A percentile compares a stretch with the other conserved stretches of the same genome.
phyloP scores from a whole-genome alignment of 2,113 vertebrate species.

The Galbula dea region DNA sequence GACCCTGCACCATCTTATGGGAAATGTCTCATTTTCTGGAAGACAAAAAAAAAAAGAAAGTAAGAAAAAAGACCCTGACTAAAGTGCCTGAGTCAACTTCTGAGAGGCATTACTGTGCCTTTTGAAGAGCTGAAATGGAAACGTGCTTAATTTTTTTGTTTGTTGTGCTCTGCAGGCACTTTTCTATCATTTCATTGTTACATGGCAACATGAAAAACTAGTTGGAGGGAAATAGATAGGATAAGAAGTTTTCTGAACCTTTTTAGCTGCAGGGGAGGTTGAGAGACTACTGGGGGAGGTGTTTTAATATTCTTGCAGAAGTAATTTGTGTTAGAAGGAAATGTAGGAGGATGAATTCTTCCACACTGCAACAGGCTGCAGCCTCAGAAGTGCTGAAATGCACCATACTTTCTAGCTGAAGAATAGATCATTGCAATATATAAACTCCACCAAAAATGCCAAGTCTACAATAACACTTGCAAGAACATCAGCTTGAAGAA shows the following conservation, averaged over 20 bases:
- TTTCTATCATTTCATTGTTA: background rate
- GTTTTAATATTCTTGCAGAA: background rate
- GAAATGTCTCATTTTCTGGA: background rate
- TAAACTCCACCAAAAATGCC: background rate
- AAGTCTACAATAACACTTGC: background rate
- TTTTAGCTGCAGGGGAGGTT: background rate
- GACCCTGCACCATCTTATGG: background rate
- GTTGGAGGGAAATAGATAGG: background rate
- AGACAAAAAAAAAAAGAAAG: background rate
- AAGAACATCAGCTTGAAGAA: background rate
- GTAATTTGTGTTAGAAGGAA: background rate
- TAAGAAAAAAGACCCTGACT: background rate
- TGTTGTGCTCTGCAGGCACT: background rate
- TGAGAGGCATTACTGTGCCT: background rate
- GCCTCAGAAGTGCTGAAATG: background rate
- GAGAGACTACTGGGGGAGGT: background rate
- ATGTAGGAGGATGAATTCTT: background rate
- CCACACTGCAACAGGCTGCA: background rate
- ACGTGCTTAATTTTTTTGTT: background rate
- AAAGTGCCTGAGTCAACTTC: background rate
- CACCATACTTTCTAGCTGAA: background rate
- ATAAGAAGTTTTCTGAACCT: background rate
- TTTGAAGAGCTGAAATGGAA: background rate
- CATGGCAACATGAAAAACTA: rapidly evolving
- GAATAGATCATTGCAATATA: background rate